Evolutionary conservation across 2,888 invertebrate genomes (phyloP).

Genomic region (Colostygia pectinataria): DNA sequence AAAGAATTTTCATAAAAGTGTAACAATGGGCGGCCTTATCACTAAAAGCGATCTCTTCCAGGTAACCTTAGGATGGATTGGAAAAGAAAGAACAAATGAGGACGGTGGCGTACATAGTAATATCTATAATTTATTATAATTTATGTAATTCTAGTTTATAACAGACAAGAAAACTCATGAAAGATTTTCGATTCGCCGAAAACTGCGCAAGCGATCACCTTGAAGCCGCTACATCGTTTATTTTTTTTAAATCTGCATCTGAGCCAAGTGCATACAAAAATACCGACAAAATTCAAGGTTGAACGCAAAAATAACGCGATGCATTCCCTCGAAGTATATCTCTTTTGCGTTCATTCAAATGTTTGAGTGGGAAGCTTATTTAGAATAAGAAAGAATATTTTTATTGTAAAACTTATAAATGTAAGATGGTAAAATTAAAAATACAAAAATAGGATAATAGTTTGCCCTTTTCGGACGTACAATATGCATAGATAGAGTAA

Average conservation of each 20-base stretch:
- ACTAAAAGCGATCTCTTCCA: too few species aligned
- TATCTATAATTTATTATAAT: too few species aligned
- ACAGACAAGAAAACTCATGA: not conserved
- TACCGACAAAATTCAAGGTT: constrained; percentile 66
- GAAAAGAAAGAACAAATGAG: too few species aligned
- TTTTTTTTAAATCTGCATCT: constrained; percentile 43
- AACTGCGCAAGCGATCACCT: constrained; percentile 11
- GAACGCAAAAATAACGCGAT: constrained; percentile 57
- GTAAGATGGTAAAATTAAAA: too few species aligned
- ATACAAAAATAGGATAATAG: too few species aligned
- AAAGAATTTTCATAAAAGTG: too few species aligned
- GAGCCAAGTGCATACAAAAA: constrained; percentile 66
- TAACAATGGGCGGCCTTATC: too few species aligned
- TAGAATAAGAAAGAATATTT: not conserved
- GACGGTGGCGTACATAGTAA: too few species aligned
- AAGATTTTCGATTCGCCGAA: constrained; percentile 2
- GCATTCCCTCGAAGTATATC: constrained; percentile 36
- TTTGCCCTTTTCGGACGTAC: too few species aligned
- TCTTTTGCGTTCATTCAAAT: constrained; percentile 11
- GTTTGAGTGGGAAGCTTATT: not conserved
- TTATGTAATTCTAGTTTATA: too few species aligned
- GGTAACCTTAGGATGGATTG: too few species aligned
- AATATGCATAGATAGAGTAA: too few species aligned
- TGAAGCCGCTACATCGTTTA: constrained; percentile 24
- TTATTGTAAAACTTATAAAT: not conserved